Percentiles rank a stretch among this genome's conserved stretches.
These are phyloP conservation scores for Polyploca ridens DNA, from an alignment of 2,888 invertebrate genomes.

Conservation along the genomic window DNA sequence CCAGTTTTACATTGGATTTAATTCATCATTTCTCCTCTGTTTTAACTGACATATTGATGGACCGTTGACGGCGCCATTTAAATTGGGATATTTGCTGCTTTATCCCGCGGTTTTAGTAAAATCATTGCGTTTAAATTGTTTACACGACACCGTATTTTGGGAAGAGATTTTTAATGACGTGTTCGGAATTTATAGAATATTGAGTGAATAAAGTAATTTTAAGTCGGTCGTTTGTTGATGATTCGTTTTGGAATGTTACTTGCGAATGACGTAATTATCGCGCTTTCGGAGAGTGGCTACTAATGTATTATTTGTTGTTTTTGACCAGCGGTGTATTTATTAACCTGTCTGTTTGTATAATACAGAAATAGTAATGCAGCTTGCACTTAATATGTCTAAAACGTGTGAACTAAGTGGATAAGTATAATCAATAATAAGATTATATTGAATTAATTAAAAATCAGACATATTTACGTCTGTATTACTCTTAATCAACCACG, in stretches of 20 bases:
- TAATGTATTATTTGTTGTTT: neutral
- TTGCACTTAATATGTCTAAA: too few species aligned
- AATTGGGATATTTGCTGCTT: slow-evolving; percentile 51
- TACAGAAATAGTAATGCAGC: neutral
- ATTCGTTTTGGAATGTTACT: neutral
- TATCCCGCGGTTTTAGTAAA: slow-evolving; percentile 42
- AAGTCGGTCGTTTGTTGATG: neutral
- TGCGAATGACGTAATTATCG: neutral
- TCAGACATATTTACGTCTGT: too few species aligned
- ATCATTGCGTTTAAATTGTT: slow-evolving; percentile 50
- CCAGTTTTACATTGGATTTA: slow-evolving; percentile 59
- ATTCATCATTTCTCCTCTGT: slow-evolving; percentile 58
- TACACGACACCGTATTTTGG: slow-evolving; percentile 14
- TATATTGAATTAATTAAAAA: too few species aligned
- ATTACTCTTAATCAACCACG: too few species aligned
- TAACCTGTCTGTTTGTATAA: neutral
- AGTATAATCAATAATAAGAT: neutral
- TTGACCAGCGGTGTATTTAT: neutral
- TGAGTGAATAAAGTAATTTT: slow-evolving; percentile 2
- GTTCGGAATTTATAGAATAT: neutral
- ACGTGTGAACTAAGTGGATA: neutral
- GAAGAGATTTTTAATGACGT: slow-evolving; percentile 4
- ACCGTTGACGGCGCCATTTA: slow-evolving; percentile 49
- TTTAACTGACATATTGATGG: slow-evolving; percentile 59
- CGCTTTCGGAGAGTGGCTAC: neutral